phyloP scores from a whole-genome alignment of 2,113 vertebrate genomes.

The Lepisosteus oculatus region DNA sequence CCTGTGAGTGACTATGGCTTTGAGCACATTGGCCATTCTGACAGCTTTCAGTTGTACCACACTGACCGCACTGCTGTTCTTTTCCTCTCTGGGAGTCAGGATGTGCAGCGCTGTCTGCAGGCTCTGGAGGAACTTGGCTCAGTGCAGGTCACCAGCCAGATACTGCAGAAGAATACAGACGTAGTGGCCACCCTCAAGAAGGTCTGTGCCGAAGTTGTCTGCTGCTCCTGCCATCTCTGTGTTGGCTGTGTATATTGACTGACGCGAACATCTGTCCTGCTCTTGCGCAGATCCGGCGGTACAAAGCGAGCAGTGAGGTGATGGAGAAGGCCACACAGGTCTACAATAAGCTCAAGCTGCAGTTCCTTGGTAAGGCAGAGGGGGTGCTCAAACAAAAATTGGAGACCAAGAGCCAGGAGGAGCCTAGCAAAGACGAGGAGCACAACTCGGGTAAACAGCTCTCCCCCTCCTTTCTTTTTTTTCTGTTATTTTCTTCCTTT shows the following conservation, averaged over 20 bases:
- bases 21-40: not conserved
- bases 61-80: not conserved
- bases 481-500: not conserved
- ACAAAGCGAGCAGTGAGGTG: conserved; percentile 90
- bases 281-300: conserved; percentile 81
- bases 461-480: not conserved
- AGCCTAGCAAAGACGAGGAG: conserved; percentile 53
- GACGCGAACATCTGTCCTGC: not conserved
- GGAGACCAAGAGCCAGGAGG: conserved; percentile 60
- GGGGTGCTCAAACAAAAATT: conserved; percentile 65
- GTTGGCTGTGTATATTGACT: not conserved
- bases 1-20: conserved; percentile 69
- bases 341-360: conserved; percentile 89
- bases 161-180: conserved; percentile 93
- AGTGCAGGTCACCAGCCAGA: conserved; percentile 90
- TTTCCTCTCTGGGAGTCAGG: conserved; percentile 54
- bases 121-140: conserved; percentile 83
- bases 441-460: conserved; percentile 50
- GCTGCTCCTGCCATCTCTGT: not conserved
- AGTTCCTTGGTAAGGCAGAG: conserved; percentile 83
- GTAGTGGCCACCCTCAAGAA: conserved; percentile 94
- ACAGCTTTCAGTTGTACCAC: not conserved
- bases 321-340: conserved; percentile 93
- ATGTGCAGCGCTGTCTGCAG: conserved; percentile 86
- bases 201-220: conserved; percentile 48